Percentiles rank a stretch among this genome's conserved stretches.
phyloP scores from a whole-genome alignment of 1,140 invertebrate species.

The Plutomurus gul region DNA sequence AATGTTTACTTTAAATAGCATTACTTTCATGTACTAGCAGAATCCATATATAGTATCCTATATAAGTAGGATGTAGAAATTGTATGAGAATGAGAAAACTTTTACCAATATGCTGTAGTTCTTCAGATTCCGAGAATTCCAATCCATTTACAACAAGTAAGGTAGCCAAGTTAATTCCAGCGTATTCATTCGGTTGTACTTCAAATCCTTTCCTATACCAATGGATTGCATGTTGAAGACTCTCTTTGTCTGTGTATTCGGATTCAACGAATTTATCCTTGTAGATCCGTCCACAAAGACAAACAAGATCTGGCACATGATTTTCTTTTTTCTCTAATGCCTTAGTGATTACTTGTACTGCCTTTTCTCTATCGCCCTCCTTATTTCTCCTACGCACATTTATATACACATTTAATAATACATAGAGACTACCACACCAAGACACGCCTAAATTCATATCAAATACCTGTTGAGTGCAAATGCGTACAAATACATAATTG shows the following conservation, averaged over 20 bases:
- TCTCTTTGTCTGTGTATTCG: constrained; percentile 83
- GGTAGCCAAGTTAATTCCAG: constrained; percentile 98
- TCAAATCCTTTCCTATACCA: constrained; percentile 99
- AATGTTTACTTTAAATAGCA: neutral
- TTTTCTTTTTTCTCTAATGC: constrained; percentile 91
- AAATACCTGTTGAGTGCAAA: constrained; percentile 91
- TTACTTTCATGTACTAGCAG: neutral
- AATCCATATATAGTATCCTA: neutral
- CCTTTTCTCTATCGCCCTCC: constrained; percentile 91
- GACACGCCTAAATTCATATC: too few relatives aligned
- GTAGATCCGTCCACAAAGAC: constrained; percentile 96
- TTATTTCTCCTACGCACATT: constrained; percentile 79
- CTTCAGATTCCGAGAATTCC: constrained; percentile 88
- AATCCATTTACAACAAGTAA: constrained; percentile 96
- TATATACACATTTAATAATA: constrained; percentile 36
- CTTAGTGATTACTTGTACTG: constrained; percentile 86
- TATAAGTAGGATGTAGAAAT: neutral
- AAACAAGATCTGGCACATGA: constrained; percentile 94
- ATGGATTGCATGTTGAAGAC: constrained; percentile 88
- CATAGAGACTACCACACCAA: neutral
- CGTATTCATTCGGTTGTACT: constrained; percentile 98
- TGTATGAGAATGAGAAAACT: neutral
- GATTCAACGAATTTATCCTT: constrained; percentile 99
- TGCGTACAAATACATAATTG: constrained; percentile 91
- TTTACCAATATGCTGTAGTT: constrained; percentile 80